A percentile compares a stretch with the other conserved stretches of the same genome.
These are phyloP conservation scores for Acanthurus lineatus DNA, from an alignment of 2,797 vertebrate species.

Conservation along the genomic window DNA sequence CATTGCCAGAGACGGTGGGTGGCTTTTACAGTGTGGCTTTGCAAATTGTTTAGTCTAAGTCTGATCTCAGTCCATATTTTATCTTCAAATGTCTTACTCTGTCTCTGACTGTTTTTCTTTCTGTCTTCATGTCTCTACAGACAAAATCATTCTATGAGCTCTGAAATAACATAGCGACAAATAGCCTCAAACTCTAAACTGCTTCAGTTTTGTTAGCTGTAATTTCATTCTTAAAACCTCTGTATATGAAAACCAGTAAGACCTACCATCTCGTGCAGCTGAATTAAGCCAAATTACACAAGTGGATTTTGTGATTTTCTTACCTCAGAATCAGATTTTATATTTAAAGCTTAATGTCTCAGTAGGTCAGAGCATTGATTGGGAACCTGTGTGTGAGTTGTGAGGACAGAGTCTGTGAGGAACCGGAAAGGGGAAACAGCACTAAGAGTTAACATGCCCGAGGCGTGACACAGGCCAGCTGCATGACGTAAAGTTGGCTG, in stretches of 20 bases:
- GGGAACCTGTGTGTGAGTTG: neutral
- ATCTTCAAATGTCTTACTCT: neutral
- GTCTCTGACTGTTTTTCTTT: neutral
- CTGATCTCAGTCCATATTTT: neutral
- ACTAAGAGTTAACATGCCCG: constrained; percentile 53
- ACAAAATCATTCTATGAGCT: neutral
- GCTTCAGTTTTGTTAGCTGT: neutral
- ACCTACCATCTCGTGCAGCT: neutral
- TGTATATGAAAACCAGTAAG: neutral
- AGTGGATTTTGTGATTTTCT: neutral
- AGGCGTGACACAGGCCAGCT: constrained; percentile 40
- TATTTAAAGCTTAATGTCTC: neutral
- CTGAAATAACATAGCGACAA: neutral
- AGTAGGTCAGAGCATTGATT: neutral
- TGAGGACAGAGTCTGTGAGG: constrained; percentile 12
- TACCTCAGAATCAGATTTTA: neutral
- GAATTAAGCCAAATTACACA: neutral
- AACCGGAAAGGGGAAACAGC: constrained; percentile 46
- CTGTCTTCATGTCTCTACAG: neutral
- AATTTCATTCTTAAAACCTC: neutral
- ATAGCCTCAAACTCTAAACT: neutral
- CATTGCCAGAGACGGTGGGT: neutral
- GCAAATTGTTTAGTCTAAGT: constrained; percentile 31
- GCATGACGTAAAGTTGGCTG: constrained; percentile 4
- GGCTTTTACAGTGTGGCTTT: neutral